A percentile compares a stretch with the other conserved stretches of the same genome.
Evolutionary conservation across 53 echinoderm and acorn worm genomes (phyloP).

Genomic region (Paracentrotus lividus): DNA sequence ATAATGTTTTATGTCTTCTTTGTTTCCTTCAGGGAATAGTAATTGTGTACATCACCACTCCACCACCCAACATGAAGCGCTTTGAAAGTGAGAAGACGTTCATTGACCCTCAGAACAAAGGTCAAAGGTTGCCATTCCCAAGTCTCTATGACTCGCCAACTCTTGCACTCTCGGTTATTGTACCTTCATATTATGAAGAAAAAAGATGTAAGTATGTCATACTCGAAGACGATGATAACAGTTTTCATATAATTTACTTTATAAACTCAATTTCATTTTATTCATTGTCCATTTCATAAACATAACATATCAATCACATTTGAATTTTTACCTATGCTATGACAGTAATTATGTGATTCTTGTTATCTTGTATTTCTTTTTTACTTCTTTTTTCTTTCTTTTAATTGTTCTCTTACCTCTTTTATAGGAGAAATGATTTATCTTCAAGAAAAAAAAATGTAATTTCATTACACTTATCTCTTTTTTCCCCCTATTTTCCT

Average conservation of each 20-base stretch:
- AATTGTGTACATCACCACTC: constrained; percentile 82
- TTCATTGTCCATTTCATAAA: too few relatives aligned
- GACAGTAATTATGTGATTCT: background rate
- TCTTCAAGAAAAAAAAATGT: background rate
- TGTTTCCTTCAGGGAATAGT: constrained; percentile 73
- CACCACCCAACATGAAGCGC: constrained; percentile 75
- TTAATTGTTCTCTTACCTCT: background rate
- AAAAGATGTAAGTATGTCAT: constrained; percentile 82
- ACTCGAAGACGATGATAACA: background rate
- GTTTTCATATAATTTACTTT: background rate
- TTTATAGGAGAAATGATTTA: background rate
- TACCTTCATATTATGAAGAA: constrained; percentile 97
- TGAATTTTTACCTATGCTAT: too few relatives aligned
- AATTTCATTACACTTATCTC: background rate
- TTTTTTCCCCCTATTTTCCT: constrained; percentile 5
- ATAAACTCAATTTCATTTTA: background rate
- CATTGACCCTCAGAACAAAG: constrained; percentile 78
- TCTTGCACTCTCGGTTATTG: constrained; percentile 88
- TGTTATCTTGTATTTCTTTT: background rate
- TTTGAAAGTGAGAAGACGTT: constrained; percentile 93
- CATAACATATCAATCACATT: too few relatives aligned
- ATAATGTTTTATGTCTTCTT: background rate
- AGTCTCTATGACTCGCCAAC: constrained; percentile 83
- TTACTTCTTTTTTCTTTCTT: background rate
- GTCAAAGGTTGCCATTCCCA: constrained; percentile 80